Evolutionary conservation across 2,113 vertebrate species (phyloP).

Genomic region (Heptranchias perlo): DNA sequence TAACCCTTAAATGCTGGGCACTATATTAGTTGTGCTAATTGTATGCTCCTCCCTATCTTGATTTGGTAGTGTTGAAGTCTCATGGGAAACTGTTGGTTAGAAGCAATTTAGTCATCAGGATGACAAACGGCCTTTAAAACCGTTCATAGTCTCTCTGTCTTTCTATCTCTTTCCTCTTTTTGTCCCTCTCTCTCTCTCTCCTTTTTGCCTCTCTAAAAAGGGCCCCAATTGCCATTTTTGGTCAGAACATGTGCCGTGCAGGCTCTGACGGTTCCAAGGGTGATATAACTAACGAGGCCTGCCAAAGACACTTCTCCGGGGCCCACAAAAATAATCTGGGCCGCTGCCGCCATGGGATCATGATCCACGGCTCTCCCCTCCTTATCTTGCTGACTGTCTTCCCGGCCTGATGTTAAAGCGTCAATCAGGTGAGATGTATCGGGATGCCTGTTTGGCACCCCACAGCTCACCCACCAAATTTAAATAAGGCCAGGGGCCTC

Average conservation of each 20-base stretch:
- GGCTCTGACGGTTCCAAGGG: neutral
- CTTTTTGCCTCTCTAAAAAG: too few relatives aligned
- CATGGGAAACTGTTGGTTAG: neutral
- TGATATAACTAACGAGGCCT: neutral
- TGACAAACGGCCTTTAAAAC: too few relatives aligned
- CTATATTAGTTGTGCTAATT: neutral
- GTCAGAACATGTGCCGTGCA: neutral
- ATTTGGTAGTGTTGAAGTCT: neutral
- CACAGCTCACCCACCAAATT: neutral
- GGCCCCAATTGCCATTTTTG: neutral
- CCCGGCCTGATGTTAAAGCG: neutral
- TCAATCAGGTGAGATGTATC: neutral
- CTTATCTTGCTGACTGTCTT: neutral
- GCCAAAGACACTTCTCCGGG: neutral
- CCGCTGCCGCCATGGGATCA: neutral
- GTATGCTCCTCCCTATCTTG: neutral
- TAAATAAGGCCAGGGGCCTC: neutral
- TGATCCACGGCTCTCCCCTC: neutral
- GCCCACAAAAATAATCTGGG: neutral
- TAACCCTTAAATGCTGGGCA: neutral
- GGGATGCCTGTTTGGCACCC: neutral
- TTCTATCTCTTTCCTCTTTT: too few relatives aligned
- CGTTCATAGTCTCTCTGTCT: neutral
- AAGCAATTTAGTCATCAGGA: neutral
- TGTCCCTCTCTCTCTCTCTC: too few relatives aligned